Base-by-base conservation (phyloP, 2,888 invertebrate genomes). In the Synergus gifuensis region DNA sequence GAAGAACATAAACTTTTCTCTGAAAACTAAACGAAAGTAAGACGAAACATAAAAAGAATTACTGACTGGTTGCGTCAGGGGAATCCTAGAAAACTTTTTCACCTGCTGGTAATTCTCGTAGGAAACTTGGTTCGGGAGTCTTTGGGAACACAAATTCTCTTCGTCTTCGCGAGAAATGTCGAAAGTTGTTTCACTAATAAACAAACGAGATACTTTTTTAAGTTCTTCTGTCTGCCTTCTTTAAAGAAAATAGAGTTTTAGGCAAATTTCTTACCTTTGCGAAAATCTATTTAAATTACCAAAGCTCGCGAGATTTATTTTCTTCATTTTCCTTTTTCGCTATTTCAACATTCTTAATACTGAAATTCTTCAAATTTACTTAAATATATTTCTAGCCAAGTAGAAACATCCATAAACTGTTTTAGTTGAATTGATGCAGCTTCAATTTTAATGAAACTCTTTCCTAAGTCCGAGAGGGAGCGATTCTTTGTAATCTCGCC, bases 91-190 rank as follows among this genome's bases (percentile, higher is more conserved):
- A 76, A 81, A 81, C 62, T 81, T 81, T 81, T 54, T 28, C 42
- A 54, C 67, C 76, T 79, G 28, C 78, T 78, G 73, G 81, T 81
- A 81, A 81, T 77, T 81, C 77, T 77, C 78, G 73, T 78, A 79
- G 46, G 77, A 81, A 81, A 81, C 78, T 81, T 81, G 63, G 44
- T 22, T 73, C 49, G 3, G 18, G 12, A 67, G 67, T 28, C 49
- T 54, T 73, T 2, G n/a, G 8, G 16, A 49, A 73, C 49, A 73
- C 49, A 73, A 73, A 69, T 49, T 22, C 49, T 49, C 73, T 73
- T 54, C n/a, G 67, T 12, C 44, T 67, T 44, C 44, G 14, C 14
- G n/a, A 73, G 49, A 73, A 73, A 49, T 73, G 49, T 73, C 73
- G 54, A 54, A 73, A 69, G 69, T 49, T 69, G 69, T 28, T 69